These are phyloP conservation scores for Serilophus lunatus DNA, from an alignment of 2,113 vertebrate species.

Conservation along the genomic window DNA sequence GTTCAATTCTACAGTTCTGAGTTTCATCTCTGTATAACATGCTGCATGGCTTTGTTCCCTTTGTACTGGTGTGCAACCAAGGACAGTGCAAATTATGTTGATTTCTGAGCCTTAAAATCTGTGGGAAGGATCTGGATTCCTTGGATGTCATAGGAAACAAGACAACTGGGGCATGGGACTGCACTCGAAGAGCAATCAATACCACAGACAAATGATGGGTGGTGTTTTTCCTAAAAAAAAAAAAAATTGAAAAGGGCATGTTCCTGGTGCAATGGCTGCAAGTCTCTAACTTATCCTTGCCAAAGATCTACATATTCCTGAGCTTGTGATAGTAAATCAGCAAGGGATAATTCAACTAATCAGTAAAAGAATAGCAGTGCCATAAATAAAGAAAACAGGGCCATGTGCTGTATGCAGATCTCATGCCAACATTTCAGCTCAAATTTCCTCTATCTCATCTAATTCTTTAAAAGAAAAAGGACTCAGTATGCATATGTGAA, in stretches of 20 bases:
- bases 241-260: background rate
- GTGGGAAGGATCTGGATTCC: background rate
- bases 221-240: background rate
- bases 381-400: background rate
- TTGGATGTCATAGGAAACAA: background rate
- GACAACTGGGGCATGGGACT: fast-evolving
- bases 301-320: background rate
- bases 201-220: background rate
- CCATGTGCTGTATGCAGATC: background rate
- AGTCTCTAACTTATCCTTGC: background rate
- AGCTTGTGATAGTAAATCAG: background rate
- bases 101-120: background rate
- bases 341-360: background rate
- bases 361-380: background rate
- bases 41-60: background rate
- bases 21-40: background rate
- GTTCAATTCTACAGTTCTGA: background rate
- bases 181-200: background rate
- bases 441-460: background rate
- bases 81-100: background rate
- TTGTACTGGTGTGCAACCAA: background rate
- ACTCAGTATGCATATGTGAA: background rate
- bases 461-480: background rate
- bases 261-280: background rate
- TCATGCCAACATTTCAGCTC: background rate